These are phyloP conservation scores for Irena cyanogastra DNA, from an alignment of 2,113 vertebrate species.

Conservation along the genomic window DNA sequence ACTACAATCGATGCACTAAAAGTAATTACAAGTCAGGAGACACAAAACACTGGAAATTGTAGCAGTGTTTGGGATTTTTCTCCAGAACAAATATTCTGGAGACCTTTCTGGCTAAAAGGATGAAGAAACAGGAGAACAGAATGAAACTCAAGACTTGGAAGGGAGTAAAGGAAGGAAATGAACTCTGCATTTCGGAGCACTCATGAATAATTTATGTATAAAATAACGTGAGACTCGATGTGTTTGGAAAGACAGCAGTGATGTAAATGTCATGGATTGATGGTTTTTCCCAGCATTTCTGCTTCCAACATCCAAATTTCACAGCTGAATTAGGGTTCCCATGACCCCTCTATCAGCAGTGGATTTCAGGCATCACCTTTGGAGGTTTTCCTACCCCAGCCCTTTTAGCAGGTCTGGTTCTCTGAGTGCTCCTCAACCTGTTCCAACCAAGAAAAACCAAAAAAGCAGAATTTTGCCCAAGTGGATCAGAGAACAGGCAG, in stretches of 20 bases:
- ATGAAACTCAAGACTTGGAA: background rate
- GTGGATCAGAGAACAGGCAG: background rate
- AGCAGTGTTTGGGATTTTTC: background rate
- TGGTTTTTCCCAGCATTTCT: background rate
- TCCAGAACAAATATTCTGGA: background rate
- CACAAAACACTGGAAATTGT: accelerated
- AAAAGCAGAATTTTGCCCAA: background rate
- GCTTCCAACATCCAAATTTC: background rate
- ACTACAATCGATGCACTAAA: background rate
- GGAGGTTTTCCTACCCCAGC: background rate
- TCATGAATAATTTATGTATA: background rate
- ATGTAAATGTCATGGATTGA: background rate
- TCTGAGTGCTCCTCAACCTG: background rate
- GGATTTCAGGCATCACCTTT: background rate
- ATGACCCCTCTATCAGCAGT: background rate
- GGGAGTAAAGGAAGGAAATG: background rate
- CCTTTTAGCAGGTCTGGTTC: background rate
- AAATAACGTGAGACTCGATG: accelerated
- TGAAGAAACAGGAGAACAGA: background rate
- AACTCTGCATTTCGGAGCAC: background rate
- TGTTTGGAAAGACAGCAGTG: background rate
- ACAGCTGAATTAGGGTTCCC: background rate
- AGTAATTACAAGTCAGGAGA: background rate
- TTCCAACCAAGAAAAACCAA: background rate
- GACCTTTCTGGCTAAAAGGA: background rate